Evolutionary conservation across 2,888 invertebrate species (phyloP).

Genomic region (Idaea dimidiata): DNA sequence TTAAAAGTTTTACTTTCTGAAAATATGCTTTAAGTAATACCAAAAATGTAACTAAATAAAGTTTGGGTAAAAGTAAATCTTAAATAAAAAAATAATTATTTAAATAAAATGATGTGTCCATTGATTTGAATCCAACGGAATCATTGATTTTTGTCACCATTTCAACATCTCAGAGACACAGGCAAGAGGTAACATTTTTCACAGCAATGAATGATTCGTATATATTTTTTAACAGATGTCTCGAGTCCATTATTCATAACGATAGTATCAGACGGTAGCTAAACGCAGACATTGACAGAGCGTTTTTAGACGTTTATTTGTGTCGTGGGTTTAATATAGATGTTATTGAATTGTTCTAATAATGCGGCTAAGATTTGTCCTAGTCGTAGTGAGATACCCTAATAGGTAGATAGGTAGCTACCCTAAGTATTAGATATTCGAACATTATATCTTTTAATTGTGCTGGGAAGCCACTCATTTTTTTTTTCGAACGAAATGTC

Average conservation of each 20-base stretch:
- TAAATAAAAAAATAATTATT: no score
- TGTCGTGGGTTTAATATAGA: slow-evolving; percentile 30
- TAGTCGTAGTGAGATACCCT: neutral
- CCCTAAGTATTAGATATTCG: no score
- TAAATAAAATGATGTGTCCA: neutral
- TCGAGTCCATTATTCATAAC: slow-evolving; percentile 26
- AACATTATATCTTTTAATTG: no score
- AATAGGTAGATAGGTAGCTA: neutral
- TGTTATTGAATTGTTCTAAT: slow-evolving; percentile 12
- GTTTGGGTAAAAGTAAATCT: no score
- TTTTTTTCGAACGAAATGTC: no score
- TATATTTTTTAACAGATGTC: slow-evolving; percentile 21
- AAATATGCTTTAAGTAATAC: no score
- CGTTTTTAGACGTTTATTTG: slow-evolving; percentile 43
- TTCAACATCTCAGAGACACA: neutral
- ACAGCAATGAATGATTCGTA: slow-evolving; percentile 16
- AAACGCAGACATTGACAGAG: slow-evolving; percentile 49
- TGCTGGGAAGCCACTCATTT: no score
- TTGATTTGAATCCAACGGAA: neutral
- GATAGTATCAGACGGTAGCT: slow-evolving; percentile 36
- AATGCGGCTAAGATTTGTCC: neutral
- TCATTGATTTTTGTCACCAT: neutral
- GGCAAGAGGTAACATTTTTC: slow-evolving; percentile 11
- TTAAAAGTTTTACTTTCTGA: no score
- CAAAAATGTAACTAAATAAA: no score